Evolutionary conservation across 2,797 vertebrate genomes (phyloP), one percentile per base, ranked within the genome.

Genomic region (Ataeniobius toweri): DNA sequence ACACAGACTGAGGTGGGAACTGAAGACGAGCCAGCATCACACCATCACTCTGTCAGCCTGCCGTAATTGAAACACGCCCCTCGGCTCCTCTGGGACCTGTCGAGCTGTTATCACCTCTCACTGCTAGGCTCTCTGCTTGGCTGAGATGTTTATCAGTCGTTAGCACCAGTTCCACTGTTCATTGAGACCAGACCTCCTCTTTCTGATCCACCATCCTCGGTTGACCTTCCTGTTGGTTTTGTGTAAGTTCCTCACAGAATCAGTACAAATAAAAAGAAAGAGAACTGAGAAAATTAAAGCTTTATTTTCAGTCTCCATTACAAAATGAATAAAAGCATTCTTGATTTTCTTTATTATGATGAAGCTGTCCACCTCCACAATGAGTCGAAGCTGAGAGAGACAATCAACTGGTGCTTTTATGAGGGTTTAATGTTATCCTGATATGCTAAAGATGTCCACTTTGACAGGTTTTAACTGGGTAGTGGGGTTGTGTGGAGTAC

Each of bases 121-220:
- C 56, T 77, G 65, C 44, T 24, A 78, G 78, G 59, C 77, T 77
- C 80, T 87, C 90, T 92, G 86, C 93, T 91, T 92, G 92, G 88
- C 84, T 87, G 56, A 89, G 94, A 93, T 94, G 80, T 75, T 94
- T 93, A 94, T 94, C 94, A 88, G 82, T 73, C 65, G 51, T 87
- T 73, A 73, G 59, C 81, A 69, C 71, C 75, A 90, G 83, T 53
- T 82, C 83, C 82, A 79, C 85, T 88, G 78, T 84, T 88, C 83
- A 90, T 70, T 74, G 31, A 31, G 31, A 80, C 83, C 83, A 12
- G 44, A 44, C n/a, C 16, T 28, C 9, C 31, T 8, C 61, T 16
- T 18, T 56, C 55, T 56, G n/a, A 7, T 4, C 9, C 56, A 4
- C 56, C 24, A 20, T 55, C 71, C 61, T 22, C 41, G 14, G 51